Base-by-base conservation (phyloP, 2,797 vertebrate genomes). In the Furcifer pardalis region DNA sequence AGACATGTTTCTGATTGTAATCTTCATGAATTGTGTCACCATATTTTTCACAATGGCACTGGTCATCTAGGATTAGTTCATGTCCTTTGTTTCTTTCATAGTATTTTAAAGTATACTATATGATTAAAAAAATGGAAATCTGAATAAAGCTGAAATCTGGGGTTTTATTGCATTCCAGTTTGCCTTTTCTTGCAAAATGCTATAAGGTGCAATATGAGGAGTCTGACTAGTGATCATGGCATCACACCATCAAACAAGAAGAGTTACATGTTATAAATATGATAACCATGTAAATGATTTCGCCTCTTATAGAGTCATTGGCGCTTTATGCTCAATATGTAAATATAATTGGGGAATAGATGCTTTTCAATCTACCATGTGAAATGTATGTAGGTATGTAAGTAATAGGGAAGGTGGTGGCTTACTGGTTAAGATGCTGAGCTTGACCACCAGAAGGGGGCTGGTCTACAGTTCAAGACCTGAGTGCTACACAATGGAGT, bases 1-100 rank as follows among this genome's bases (percentile, higher is more conserved):
- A 79, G 75, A 56, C 65, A 35, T 2, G 32, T 63, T 46, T 42
- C 27, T 68, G 79, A 62, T 7, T 27, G 59, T 40, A 13, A 40
- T 84, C 7, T 59, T 49, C 77, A 42, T 76, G 21, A 87, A 86
- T 44, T 84, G 83, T 77, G 30, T 30, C 82, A 78, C 30, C 85
- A 77, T 23, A 71, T 84, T 89, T 85, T 62, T 74, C 74, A 37
- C n/a, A 62, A 46, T n/a, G 19, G 35, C 13, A 37, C 32, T 69
- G 73, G 21, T 37, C 30, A 27, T 35, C 52, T 21, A 62, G 8
- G n/a, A 32, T 30, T 71, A 40, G 15, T 42, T 44, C 46, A 71
- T 27, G 19, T 62, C 32, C 60, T 35, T 25, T 77, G 32, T 62
- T 44, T 60, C 32, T 23, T 68, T 59, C 2, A 69, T 42, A 68